Evolutionary conservation across 2,888 invertebrate species (phyloP).

Genomic region (Prosapia bicincta): DNA sequence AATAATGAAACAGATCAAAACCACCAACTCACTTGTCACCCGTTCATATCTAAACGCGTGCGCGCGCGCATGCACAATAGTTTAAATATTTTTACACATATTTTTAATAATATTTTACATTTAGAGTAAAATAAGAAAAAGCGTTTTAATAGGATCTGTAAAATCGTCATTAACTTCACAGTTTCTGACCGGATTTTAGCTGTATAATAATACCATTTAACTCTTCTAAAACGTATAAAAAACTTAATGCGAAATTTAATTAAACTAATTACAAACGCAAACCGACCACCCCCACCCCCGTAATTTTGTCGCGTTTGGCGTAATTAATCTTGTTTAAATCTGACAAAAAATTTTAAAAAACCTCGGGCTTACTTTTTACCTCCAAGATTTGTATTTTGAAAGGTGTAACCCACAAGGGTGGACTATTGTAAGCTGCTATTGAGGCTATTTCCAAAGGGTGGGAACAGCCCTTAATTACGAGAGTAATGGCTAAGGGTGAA

Average conservation of each 20-base stretch:
- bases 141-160: too few relatives aligned
- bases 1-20: too few relatives aligned
- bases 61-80: too few relatives aligned
- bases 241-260: not conserved
- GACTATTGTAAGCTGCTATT: not conserved
- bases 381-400: not conserved
- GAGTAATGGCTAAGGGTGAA: slow-evolving; percentile 2
- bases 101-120: too few relatives aligned
- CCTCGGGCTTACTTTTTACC: not conserved
- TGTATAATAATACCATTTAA: too few relatives aligned
- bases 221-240: too few relatives aligned
- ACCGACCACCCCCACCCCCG: not conserved
- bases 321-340: not conserved
- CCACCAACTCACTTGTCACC: too few relatives aligned
- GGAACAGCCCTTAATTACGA: not conserved
- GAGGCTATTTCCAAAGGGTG: not conserved
- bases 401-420: not conserved
- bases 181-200: too few relatives aligned
- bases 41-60: too few relatives aligned
- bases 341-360: not conserved
- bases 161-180: too few relatives aligned
- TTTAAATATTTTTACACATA: too few relatives aligned
- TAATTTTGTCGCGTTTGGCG: not conserved
- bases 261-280: not conserved
- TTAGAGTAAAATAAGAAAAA: too few relatives aligned